Percentiles rank a stretch among this genome's conserved stretches.
Conservation (phyloP, 1,140 invertebrate species). For the Nephotettix cincticeps region DNA sequence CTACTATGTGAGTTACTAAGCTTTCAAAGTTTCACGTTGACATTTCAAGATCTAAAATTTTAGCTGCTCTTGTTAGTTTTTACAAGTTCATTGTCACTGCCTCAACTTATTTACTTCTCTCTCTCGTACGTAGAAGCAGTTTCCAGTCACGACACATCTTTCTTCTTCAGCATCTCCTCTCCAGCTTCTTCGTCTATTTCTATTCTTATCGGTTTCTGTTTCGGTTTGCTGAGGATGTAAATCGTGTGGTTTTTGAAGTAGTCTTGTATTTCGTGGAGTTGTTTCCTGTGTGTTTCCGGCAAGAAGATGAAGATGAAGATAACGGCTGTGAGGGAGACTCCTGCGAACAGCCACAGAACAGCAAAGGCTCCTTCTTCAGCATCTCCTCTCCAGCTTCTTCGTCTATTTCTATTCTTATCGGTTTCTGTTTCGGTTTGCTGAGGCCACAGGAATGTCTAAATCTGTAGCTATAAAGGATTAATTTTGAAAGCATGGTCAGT, state of each 20-base stretch:
- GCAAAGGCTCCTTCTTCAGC: constrained; percentile 55
- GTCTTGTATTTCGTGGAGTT: constrained; percentile 65
- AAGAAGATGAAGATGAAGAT: constrained; percentile 62
- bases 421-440: not conserved
- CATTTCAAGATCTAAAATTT: no score
- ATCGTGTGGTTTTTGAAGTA: constrained; percentile 53
- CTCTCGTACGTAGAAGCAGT: no score
- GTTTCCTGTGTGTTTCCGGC: constrained; percentile 71
- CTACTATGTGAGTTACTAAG: no score
- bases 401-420: not conserved
- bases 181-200: not conserved
- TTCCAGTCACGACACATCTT: not conserved
- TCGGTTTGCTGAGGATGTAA: constrained; percentile 24
- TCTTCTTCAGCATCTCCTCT: constrained; percentile 7
- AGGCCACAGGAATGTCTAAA: no score
- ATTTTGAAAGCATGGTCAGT: no score
- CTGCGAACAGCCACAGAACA: constrained; percentile 69
- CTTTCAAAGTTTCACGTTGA: no score
- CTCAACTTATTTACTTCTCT: no score
- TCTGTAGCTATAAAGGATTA: no score
- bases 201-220: not conserved
- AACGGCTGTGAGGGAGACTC: constrained; percentile 56
- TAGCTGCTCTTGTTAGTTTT: no score
- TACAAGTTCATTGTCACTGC: no score
- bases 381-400: constrained; percentile 30